A percentile compares a stretch with the other conserved stretches of the same genome.
Evolutionary conservation across 2,888 invertebrate genomes (phyloP).

Genomic region (Aphidius colemani): DNA sequence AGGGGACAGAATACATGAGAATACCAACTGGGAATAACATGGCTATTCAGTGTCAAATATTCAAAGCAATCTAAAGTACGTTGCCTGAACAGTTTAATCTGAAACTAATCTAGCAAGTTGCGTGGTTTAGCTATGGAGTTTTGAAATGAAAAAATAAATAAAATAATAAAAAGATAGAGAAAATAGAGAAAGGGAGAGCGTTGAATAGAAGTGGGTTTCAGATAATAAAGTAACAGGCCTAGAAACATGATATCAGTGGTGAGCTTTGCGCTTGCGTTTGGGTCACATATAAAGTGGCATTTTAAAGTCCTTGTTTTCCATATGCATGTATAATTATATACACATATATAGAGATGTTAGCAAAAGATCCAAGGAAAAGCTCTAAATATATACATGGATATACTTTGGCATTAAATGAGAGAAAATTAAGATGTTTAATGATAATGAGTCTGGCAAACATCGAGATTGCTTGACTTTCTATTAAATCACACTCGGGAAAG

Average conservation of each 20-base stretch:
- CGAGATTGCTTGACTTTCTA: conserved; percentile 49
- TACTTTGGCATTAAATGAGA: not conserved
- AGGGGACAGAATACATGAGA: not conserved
- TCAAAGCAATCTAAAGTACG: conserved; percentile 50
- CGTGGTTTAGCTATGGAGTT: not conserved
- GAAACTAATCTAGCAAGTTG: conserved; percentile 52
- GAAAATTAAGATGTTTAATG: conserved; percentile 31
- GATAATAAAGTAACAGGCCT: no score
- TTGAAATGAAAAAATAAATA: no score
- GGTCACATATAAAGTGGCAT: no score
- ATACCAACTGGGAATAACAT: no score
- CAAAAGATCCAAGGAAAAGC: not conserved
- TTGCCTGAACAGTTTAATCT: conserved; percentile 41
- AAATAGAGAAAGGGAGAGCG: not conserved
- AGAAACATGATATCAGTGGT: no score
- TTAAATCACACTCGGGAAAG: conserved; percentile 41
- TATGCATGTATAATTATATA: conserved; percentile 11
- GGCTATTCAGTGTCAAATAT: conserved; percentile 44
- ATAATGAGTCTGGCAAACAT: conserved; percentile 47
- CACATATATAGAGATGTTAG: not conserved
- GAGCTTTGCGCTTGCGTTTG: no score
- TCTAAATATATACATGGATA: not conserved
- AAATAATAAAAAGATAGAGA: not conserved
- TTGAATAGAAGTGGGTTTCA: no score
- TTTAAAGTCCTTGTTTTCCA: no score